Base-by-base conservation (phyloP, 2,888 invertebrate species). In the Dynastes hyllus region DNA sequence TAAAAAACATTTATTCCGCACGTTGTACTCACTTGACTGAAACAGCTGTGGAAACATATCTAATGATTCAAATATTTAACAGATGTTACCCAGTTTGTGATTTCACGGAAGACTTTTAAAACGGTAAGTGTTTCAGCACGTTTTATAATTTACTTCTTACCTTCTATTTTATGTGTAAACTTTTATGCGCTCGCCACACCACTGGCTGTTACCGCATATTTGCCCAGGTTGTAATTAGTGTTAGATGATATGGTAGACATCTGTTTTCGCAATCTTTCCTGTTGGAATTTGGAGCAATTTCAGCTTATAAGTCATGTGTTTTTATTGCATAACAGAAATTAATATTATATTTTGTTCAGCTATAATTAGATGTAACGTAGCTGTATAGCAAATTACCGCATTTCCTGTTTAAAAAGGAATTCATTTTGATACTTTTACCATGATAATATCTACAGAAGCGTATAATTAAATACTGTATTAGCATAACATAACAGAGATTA, bases 401-500 rank as follows among this genome's bases (percentile, higher is more conserved):
- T 13, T 50, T 69, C 69, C 69, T 69, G 69, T 27, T 29, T n/a
- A 1, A 22, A 22, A 51, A 69, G 50, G 50, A 69, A 69, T 22
- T 27, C 5, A 27, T 51, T 69, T 69, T 51, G 2, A 40, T 40
- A 40, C 13, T 69, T 27, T 51, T 69, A 5, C 2, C 4, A 11
- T 11, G 51, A 45, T 8, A 45, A 11, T 51, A 22, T 11, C 9
- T 5, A 51, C 13, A 5, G 29, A 50, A 61, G 61, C 45, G 58
- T 61, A 58, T 61, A 73, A 61, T 45, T 61, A 61, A 73, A 61
- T 45, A 61, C 5, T 69, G 9, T 29, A 63, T 29, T 29, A 9
- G 13, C 5, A 1, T 27, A 51, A 69, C 51, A 16, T 61, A 11
- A 40, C 61, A 50, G 32, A 61, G 61, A 45, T 61, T 22, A n/a